Percentiles rank a stretch among this genome's conserved stretches.
phyloP scores from a whole-genome alignment of 2,888 invertebrate species.

The Piscicola geometra region DNA sequence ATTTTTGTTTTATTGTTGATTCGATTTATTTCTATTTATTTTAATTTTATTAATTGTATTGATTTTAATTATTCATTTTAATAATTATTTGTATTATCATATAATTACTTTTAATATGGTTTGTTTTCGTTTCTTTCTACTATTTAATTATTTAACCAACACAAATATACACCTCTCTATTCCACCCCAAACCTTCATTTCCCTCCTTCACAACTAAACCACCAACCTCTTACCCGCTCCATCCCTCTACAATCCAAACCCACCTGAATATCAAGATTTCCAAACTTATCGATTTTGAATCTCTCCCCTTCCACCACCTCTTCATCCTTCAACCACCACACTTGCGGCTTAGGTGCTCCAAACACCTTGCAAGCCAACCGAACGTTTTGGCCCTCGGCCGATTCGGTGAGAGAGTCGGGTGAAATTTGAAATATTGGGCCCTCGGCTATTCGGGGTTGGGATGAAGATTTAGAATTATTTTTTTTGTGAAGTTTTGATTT shows the following conservation, averaged over 20 bases:
- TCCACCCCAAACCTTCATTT: too few species aligned
- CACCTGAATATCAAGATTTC: constrained; percentile 33
- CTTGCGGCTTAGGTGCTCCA: constrained; percentile 88
- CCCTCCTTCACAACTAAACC: too few species aligned
- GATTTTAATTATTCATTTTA: too few species aligned
- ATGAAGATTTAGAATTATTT: neutral
- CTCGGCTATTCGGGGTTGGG: constrained; percentile 32
- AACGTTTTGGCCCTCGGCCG: constrained; percentile 50
- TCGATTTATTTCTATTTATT: too few species aligned
- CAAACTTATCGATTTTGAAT: constrained; percentile 25
- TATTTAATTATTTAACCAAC: too few species aligned
- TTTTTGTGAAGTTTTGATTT: too few species aligned
- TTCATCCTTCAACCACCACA: constrained; percentile 71
- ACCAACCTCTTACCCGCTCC: too few species aligned
- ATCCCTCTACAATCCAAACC: neutral
- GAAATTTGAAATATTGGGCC: constrained; percentile 77
- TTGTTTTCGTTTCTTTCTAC: too few species aligned
- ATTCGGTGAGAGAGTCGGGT: constrained; percentile 59
- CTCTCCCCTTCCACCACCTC: constrained; percentile 14
- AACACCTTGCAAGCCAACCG: constrained; percentile 62
- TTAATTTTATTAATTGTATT: too few species aligned
- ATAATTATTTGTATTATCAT: too few species aligned
- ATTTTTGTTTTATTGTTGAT: neutral
- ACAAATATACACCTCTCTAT: too few species aligned
- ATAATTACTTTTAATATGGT: too few species aligned